These are phyloP conservation scores for Erythrocercus mccallii DNA, from an alignment of 2,113 vertebrate genomes.

Conservation along the genomic window DNA sequence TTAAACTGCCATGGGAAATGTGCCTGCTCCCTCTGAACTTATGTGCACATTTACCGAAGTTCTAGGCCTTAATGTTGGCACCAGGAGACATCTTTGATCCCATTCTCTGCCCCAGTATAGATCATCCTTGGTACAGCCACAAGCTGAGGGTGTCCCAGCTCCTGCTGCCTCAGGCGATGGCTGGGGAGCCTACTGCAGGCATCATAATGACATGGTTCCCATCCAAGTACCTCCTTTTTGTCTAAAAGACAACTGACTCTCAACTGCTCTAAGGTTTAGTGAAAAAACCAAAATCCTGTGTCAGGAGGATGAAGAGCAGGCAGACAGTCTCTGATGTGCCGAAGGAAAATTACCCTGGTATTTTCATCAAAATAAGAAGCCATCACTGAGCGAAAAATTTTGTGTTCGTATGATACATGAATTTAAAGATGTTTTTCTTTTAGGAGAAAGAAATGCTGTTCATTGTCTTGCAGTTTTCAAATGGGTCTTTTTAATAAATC, in stretches of 20 bases:
- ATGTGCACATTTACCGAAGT: accelerated
- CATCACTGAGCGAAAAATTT: not conserved
- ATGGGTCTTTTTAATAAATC: not conserved
- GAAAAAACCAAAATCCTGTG: not conserved
- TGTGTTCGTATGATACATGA: not conserved
- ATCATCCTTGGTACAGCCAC: not conserved
- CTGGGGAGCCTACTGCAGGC: not conserved
- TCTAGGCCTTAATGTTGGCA: not conserved
- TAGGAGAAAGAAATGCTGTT: not conserved
- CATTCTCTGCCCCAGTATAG: not conserved
- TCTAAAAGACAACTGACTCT: not conserved
- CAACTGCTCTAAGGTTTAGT: not conserved
- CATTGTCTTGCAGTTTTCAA: not conserved
- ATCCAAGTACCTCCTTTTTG: not conserved
- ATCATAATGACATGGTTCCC: not conserved
- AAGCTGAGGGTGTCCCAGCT: not conserved
- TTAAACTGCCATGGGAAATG: not conserved
- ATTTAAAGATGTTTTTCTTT: not conserved
- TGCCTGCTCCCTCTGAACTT: not conserved
- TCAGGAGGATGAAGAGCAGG: not conserved
- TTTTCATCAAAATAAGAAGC: not conserved
- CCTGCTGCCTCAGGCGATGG: not conserved
- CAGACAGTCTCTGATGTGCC: not conserved
- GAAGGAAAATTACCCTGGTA: not conserved
- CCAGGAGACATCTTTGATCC: not conserved